Conservation (phyloP, 1,140 invertebrate species). For the Olivierus martensii region DNA sequence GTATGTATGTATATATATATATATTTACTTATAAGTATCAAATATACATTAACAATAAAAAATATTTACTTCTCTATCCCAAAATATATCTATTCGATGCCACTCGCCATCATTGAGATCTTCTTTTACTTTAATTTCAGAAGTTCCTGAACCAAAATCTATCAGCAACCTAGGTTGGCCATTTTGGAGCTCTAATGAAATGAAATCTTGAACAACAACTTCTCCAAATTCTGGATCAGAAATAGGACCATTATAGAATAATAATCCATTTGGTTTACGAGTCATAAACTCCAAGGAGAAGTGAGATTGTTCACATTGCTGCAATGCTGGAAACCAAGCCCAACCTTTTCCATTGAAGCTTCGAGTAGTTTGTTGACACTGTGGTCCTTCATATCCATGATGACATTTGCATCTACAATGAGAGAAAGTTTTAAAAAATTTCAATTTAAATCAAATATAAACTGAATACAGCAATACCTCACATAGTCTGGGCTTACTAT, state of each 20-base stretch:
- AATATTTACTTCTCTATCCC: conserved; percentile 56
- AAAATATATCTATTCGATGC: conserved; percentile 90
- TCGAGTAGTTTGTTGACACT: conserved; percentile 88
- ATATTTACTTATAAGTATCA: too few species aligned
- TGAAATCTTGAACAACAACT: conserved; percentile 54
- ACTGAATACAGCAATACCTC: too few species aligned
- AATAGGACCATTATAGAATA: conserved; percentile 93
- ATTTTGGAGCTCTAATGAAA: conserved; percentile 78
- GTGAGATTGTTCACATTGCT: conserved; percentile 91
- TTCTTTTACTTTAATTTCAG: conserved; percentile 74
- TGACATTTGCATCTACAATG: conserved; percentile 60
- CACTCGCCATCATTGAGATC: conserved; percentile 85
- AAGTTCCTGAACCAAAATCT: conserved; percentile 83
- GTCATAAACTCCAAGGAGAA: conserved; percentile 92
- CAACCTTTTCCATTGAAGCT: conserved; percentile 84
- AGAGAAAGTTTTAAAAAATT: too few species aligned
- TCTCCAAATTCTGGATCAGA: conserved; percentile 79
- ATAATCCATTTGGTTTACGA: conserved; percentile 67
- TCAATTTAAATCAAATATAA: too few species aligned
- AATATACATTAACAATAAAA: not conserved
- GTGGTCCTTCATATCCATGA: conserved; percentile 76
- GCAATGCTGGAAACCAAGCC: conserved; percentile 90
- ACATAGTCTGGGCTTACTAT: too few species aligned
- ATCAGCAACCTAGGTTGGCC: conserved; percentile 79
- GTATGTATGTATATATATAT: too few species aligned